Evolutionary conservation across 2,113 vertebrate species (phyloP).

Genomic region (Gymnorhina tibicen): DNA sequence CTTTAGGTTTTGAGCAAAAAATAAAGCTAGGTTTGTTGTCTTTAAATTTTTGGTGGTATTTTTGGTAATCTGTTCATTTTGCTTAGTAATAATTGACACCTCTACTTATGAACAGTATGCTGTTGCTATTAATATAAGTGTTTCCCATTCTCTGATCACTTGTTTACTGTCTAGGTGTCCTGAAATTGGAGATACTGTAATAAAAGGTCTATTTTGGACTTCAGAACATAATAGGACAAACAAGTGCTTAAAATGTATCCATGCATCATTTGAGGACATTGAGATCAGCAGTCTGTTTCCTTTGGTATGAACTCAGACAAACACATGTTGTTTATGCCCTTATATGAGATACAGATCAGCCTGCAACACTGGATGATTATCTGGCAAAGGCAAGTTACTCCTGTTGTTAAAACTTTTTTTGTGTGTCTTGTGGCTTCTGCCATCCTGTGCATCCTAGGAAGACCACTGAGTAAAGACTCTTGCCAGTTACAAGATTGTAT

Average conservation of each 20-base stretch:
- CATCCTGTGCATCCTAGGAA: background rate
- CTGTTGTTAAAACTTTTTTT: background rate
- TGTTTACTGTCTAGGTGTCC: constrained; percentile 34
- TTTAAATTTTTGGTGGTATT: background rate
- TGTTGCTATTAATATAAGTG: constrained; percentile 23
- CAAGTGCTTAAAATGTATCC: constrained; percentile 4
- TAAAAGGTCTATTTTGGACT: constrained; percentile 2
- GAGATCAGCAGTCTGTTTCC: background rate
- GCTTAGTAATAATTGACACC: constrained; percentile 5
- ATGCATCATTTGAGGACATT: background rate
- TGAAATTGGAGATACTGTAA: constrained; percentile 14
- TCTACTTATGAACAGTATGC: background rate
- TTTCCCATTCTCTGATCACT: constrained; percentile 5
- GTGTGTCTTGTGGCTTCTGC: background rate
- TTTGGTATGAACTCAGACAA: background rate
- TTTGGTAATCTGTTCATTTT: background rate
- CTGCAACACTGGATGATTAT: background rate
- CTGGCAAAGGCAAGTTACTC: background rate
- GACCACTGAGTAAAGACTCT: background rate
- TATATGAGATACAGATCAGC: background rate
- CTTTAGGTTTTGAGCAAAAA: background rate
- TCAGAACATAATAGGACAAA: background rate
- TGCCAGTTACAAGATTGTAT: background rate
- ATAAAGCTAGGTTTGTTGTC: background rate
- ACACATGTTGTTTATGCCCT: background rate